Evolutionary conservation across 1,140 invertebrate genomes (phyloP).

Genomic region (Anoplolepis gracilipes): DNA sequence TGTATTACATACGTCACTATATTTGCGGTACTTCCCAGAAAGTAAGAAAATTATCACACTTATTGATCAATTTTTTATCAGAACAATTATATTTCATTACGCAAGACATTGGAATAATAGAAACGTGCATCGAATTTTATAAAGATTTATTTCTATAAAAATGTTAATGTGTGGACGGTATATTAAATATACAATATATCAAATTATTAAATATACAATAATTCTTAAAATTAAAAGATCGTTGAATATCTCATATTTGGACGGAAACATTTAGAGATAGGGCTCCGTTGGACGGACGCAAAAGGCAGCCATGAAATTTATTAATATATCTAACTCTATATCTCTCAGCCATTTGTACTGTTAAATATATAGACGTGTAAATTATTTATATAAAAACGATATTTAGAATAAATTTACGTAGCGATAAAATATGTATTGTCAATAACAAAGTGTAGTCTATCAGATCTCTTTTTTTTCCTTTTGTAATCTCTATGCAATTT

Average conservation of each 20-base stretch:
- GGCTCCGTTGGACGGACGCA: conserved; percentile 13
- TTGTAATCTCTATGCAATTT: background rate
- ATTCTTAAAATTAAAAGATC: conserved; percentile 37
- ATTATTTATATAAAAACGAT: conserved; percentile 38
- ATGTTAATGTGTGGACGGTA: conserved; percentile 57
- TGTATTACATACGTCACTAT: background rate
- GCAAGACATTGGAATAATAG: background rate
- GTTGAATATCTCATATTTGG: conserved; percentile 48
- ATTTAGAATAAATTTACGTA: conserved; percentile 23
- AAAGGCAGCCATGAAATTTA: conserved; percentile 18
- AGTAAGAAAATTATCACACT: background rate
- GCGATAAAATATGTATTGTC: background rate
- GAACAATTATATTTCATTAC: background rate
- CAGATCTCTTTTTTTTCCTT: background rate
- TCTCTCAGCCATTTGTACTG: conserved; percentile 33
- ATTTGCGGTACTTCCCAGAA: background rate
- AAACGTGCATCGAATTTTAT: background rate
- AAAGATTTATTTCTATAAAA: conserved; percentile 67
- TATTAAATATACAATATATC: conserved; percentile 44
- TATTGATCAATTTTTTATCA: background rate
- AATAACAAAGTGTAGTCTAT: conserved; percentile 4
- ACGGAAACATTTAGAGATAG: conserved; percentile 60
- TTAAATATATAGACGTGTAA: conserved; percentile 15
- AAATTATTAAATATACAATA: conserved; percentile 46
- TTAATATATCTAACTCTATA: conserved; percentile 2